Base-by-base conservation (phyloP, 2,888 invertebrate species). In the Euphydryas editha region DNA sequence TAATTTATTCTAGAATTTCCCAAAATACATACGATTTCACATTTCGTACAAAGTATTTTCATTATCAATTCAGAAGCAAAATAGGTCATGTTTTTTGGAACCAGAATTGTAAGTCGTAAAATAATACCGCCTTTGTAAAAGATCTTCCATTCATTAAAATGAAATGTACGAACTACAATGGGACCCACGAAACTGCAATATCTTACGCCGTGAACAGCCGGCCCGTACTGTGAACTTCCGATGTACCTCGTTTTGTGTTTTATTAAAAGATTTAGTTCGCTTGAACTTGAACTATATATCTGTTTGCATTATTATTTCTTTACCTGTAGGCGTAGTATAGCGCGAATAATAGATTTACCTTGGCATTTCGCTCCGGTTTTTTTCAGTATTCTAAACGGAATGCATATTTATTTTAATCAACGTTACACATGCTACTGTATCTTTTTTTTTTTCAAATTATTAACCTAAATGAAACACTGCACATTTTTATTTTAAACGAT, bases 81-180 rank as follows among this genome's bases (percentile, higher is more conserved):
- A 62, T 62, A 68, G 68, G 68, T 68, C 68, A 70, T 65, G 56
- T 62, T 70, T 54, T 69, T 70, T 49, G 65, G 59, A 70, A 70
- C 68, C 59, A 67, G 73, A 69, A 70, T 68, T 69, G 71, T 73
- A 70, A 66, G 67, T 73, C 69, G 71, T 75, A 72, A 76, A 77
- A 74, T 74, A 76, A 73, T 71, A 69, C 71, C 66, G 70, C 73
- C 75, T 77, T 76, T 75, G 75, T 69, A 74, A 75, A 69, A 75
- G 61, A 73, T 73, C 68, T 66, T 69, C 69, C 72, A 72, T 76
- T 75, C 70, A 75, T 74, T 76, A 73, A 68, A 73, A 72, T 72
- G 69, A 71, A 54, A 73, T 71, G 73, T 72, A 72, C 65, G 49
- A 66, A 68, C 70, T 66, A 73, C 75, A 76, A 77, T 75, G 72